A percentile compares a stretch with the other conserved stretches of the same genome.
Evolutionary conservation across 2,113 vertebrate species (phyloP).

Genomic region (Myocastor coypus): DNA sequence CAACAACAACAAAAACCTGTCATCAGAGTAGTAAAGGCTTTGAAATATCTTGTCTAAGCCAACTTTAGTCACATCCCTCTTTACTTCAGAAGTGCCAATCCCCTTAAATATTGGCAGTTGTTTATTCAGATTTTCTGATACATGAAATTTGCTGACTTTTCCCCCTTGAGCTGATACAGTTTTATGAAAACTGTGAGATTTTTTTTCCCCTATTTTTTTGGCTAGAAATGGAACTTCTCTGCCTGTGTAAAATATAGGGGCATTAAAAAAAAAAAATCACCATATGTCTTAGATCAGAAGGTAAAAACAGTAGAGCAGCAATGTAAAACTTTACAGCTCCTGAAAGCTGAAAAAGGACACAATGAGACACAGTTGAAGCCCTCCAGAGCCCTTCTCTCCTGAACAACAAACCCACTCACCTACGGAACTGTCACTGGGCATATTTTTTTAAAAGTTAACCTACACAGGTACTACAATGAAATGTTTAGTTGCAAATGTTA

Average conservation of each 20-base stretch:
- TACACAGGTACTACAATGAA: slow-evolving; percentile 55
- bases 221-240: slow-evolving; percentile 63
- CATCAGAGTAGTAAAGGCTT: not conserved
- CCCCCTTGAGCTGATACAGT: slow-evolving; percentile 44
- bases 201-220: not conserved
- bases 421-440: not conserved
- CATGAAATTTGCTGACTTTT: slow-evolving; percentile 48
- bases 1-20: not conserved
- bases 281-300: slow-evolving; percentile 67
- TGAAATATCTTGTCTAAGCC: slow-evolving; percentile 55
- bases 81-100: slow-evolving; percentile 50
- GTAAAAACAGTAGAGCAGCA: slow-evolving; percentile 39
- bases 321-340: slow-evolving; percentile 53
- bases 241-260: slow-evolving; percentile 60
- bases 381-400: not conserved
- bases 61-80: slow-evolving; percentile 45
- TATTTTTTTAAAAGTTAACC: slow-evolving; percentile 49
- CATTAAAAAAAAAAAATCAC: slow-evolving; percentile 50
- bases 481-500: slow-evolving; percentile 78
- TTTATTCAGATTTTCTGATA: slow-evolving; percentile 67
- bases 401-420: not conserved
- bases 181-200: slow-evolving; percentile 58
- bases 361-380: not conserved
- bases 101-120: slow-evolving; percentile 61
- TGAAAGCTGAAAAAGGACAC: slow-evolving; percentile 25